Conservation (phyloP, 2,113 vertebrate genomes). For the Alligator sinensis region DNA sequence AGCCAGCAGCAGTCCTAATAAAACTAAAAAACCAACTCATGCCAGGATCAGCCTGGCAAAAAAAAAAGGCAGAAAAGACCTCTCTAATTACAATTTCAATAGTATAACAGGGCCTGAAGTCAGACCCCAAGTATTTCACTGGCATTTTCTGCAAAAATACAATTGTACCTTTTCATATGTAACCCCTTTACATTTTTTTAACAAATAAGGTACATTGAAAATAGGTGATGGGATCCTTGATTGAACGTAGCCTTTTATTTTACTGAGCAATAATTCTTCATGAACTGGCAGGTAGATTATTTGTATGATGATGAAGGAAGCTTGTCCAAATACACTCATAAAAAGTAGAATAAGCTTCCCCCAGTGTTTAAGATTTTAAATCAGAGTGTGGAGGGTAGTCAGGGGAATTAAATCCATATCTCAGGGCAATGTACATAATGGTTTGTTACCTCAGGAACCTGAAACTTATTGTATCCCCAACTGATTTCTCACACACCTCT, state of each 20-base stretch:
- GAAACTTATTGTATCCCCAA: too few relatives aligned
- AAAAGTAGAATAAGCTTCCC: background rate
- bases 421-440: background rate
- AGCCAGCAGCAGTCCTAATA: slow-evolving; percentile 8
- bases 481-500: too few relatives aligned
- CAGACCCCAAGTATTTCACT: slow-evolving; percentile 22
- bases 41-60: slow-evolving; percentile 48
- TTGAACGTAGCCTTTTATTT: background rate
- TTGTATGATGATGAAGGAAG: background rate
- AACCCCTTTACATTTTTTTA: background rate
- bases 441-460: too few relatives aligned
- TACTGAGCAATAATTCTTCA: background rate
- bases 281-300: background rate
- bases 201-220: background rate
- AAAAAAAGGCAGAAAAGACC: slow-evolving; percentile 41
- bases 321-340: background rate
- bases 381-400: background rate
- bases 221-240: background rate
- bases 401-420: background rate
- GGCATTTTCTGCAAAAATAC: slow-evolving; percentile 36
- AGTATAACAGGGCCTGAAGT: slow-evolving; percentile 55
- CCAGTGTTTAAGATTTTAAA: too few relatives aligned
- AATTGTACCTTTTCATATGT: slow-evolving; percentile 36
- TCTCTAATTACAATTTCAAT: slow-evolving; percentile 52
- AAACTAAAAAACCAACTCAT: slow-evolving; percentile 43